Base-by-base conservation (phyloP, 2,113 vertebrate species). In the Meriones unguiculatus region DNA sequence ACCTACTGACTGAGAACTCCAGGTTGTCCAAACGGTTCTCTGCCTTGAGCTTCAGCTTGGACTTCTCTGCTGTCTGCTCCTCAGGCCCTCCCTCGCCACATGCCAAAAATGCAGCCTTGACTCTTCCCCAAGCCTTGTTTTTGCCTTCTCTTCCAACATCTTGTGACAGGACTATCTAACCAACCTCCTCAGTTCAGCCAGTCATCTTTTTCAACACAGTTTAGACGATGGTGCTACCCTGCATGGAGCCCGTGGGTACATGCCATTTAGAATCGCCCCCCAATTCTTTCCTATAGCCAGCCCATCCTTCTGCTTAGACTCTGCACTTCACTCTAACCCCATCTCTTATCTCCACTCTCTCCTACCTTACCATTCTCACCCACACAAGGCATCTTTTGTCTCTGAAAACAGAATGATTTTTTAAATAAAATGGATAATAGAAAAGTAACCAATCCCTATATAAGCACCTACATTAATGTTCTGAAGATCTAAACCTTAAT, bases 401-500 rank as follows among this genome's bases (percentile, higher is more conserved):
- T 94, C 52, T n/a, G 87, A 75, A 65, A 89, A 80, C 5, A 22
- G 30, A 82, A 86, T 5, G 2, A 57, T 70, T 85, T 93, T 87
- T 17, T 38, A 81, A 95, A 91, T 73, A 91, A 93, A 88, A 87
- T 59, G 11, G 18, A n/a, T 88, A 87, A 50, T 15, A 93, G 24
- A 93, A 81, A 93, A 92, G 73, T 78, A 90, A 69, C 20, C n/a
- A 59, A 28, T 46, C 3, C 50, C n/a, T 59, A 75, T 6, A 59
- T 57, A 69, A n/a, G 64, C 67, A 77, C 4, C 52, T 28, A 13
- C 32, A 50, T 91, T 93, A 77, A 90, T 87, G 46, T 93, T 88
- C 87, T 95, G 25, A 87, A 12, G 5, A 72, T 87, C 57, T 96
- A 78, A 92, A 96, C 88, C 35, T 32, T 78, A 38, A 92, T 92